Evolutionary conservation across 2,797 vertebrate genomes (phyloP), one percentile per base, ranked within the genome.

Genomic region (Eulemur albifrons): DNA sequence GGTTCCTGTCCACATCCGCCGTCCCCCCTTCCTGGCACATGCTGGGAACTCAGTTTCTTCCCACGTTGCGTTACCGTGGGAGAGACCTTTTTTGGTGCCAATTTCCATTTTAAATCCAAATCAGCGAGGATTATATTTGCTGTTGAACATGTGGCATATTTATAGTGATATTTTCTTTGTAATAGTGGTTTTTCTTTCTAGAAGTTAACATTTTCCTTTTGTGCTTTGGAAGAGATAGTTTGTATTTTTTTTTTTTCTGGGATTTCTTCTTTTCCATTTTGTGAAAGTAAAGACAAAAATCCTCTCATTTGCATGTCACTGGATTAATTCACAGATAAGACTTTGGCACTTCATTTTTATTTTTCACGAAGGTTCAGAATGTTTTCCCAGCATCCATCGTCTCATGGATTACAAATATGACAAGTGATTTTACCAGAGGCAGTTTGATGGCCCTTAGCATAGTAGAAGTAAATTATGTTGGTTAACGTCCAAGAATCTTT

Each of bases 81-180:
- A 25, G 32, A 69, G 70, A 30, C 2, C 8, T 15, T 38, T 32
- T 61, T 52, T 13, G 32, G 18, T 95, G 63, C 40, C 83, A 59
- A 7, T 75, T 67, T 54, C 17, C 11, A 8, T 77, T 82, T 57
- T 75, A 45, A 88, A 75, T 70, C 45, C 73, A 52, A 40, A 52
- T 85, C 72, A 57, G 18, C 17, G 38, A 81, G 25, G 79, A 57
- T 82, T 27, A 1, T 54, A 12, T 84, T 82, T 92, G 35, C 86
- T 52, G 0, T 83, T 52, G 57, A 87, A 73, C 65, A 2, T 3
- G 20, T 40, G 32, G 50, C 52, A 1, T 77, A 50, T 73, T 72
- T 87, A 21, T 63, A n/a, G 80, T 57, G 57, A 63, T 38, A 14
- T 43, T 90, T 86, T 75, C 63, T 92, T 95, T 83, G 21, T 48